phyloP scores from a whole-genome alignment of 1,140 invertebrate genomes.

The Bombus waltoni region DNA sequence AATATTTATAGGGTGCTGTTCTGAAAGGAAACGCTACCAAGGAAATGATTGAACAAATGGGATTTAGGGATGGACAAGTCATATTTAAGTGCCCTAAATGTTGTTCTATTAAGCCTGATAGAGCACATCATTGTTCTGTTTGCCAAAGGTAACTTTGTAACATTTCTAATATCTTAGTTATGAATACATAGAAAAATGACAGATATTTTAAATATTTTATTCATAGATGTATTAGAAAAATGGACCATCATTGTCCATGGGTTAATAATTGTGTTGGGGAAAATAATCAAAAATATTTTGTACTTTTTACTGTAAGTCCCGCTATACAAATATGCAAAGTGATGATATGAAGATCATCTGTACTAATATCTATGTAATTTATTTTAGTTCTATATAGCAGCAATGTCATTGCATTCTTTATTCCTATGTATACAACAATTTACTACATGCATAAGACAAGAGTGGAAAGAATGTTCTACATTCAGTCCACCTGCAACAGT shows the following conservation, averaged over 20 bases:
- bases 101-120: constrained; percentile 98
- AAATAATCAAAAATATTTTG: constrained; percentile 99
- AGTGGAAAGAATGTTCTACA: constrained; percentile 97
- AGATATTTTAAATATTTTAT: constrained; percentile 13
- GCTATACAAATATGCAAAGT: neutral
- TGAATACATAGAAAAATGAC: neutral
- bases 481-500: constrained; percentile 98
- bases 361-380: constrained; percentile 1
- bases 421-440: constrained; percentile 97
- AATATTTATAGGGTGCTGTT: constrained; percentile 91
- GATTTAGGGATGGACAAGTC: constrained; percentile 95
- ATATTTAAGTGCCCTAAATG: constrained; percentile 99
- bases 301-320: constrained; percentile 96
- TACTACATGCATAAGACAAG: constrained; percentile 94
- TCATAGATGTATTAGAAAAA: constrained; percentile 95
- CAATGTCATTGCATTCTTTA: constrained; percentile 96
- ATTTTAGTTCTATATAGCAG: constrained; percentile 98
- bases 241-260: constrained; percentile 99
- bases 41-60: constrained; percentile 98
- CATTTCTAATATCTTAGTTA: neutral
- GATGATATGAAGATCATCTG: neutral
- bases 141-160: constrained; percentile 87
- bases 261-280: constrained; percentile 99
- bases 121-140: constrained; percentile 99
- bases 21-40: constrained; percentile 99